Conservation (phyloP, 2,113 vertebrate genomes). For the Jaculus jaculus region DNA sequence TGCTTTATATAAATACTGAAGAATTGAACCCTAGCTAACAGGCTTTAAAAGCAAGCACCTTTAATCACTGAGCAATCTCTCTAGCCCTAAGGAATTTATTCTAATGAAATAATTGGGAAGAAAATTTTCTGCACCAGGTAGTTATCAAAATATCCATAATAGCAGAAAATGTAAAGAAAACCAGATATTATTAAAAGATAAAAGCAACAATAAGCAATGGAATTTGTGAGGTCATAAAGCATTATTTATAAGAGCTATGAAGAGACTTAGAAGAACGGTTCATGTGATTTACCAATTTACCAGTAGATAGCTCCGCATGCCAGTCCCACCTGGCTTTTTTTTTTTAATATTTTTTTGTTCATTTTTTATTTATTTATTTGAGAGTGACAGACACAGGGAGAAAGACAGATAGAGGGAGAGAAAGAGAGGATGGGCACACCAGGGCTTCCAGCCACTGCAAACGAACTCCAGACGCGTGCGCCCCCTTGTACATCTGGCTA, state of each 20-base stretch:
- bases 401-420: too few species aligned
- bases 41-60: too few species aligned
- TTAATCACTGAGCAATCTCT: too few species aligned
- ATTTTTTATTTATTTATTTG: too few species aligned
- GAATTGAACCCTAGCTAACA: too few species aligned
- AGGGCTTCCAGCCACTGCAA: too few species aligned
- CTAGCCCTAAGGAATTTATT: not conserved
- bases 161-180: constrained; percentile 20
- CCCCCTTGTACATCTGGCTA: too few species aligned
- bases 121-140: not conserved
- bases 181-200: not conserved
- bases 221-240: not conserved
- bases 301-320: not conserved
- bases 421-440: too few species aligned
- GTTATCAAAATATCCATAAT: not conserved
- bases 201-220: not conserved
- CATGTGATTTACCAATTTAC: not conserved
- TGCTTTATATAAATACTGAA: too few species aligned
- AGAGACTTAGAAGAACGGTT: not conserved
- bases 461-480: too few species aligned
- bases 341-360: too few species aligned
- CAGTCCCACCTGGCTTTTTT: not conserved
- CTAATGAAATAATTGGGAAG: constrained; percentile 22
- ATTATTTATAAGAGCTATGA: constrained; percentile 6
- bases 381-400: too few species aligned